Base-by-base conservation (phyloP, 2,113 vertebrate species). In the Erythrolamprus reginae region DNA sequence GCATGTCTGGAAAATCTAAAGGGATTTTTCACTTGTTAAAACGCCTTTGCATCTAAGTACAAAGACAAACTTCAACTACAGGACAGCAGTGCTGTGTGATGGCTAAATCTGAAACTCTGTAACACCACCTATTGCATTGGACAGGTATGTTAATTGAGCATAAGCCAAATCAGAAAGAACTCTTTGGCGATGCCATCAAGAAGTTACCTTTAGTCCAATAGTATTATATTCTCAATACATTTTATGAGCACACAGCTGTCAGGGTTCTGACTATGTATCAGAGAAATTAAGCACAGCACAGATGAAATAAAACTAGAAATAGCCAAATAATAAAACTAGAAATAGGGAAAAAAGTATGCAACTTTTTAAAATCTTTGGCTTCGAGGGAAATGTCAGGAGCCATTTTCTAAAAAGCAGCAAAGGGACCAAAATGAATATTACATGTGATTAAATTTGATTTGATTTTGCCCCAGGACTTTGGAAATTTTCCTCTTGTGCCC, bases 101-200 rank as follows among this genome's bases (percentile, higher is more conserved):
- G 45, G n/a, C n/a, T 86, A 77, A 51, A 52, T 82, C 82, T 82
- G 65, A 82, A 92, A 82, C 52, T 52, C 52, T 45, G 84, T 61
- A 87, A 52, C 26, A 87, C 51, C 84, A 58, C 84, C 88, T 83
- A n/a, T 83, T 87, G 55, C 45, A 89, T 52, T 89, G 42, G 88
- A 45, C 65, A 89, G 26, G 12, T 48, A 51, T 38, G 3, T 51
- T 48, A 26, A 50, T 82, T 77, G 28, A 61, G 65, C 55, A 89
- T 61, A 58, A 89, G 52, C 70, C 17, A 38, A 89, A 12, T 38
- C 24, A 19, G 24, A 82, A 89, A 84, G 5, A 86, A 87, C 28
- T 83, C 84, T 87, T 87, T 38, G 15, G 88, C 83, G 84, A 87
- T 45, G 45, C 45, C 55, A 50, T 17, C 5, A 86, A n/a, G 47